Percentiles rank a stretch among this genome's conserved stretches.
Evolutionary conservation across 2,113 vertebrate genomes (phyloP).

Genomic region (Acrocephalus kingi): DNA sequence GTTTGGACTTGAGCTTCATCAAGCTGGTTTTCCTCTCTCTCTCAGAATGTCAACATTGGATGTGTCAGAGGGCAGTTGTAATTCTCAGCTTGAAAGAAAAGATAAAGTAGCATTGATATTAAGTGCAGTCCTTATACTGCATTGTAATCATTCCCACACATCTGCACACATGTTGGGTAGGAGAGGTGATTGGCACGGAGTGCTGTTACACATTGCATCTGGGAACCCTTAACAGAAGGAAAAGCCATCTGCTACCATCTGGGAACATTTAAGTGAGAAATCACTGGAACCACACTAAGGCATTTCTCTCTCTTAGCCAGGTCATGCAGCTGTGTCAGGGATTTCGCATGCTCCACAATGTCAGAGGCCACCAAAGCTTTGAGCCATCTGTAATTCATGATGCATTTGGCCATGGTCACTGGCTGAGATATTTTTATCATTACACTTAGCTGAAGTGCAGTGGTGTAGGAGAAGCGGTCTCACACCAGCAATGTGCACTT

Average conservation of each 20-base stretch:
- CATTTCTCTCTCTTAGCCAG: not conserved
- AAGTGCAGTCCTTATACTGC: not conserved
- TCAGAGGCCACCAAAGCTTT: slow-evolving; percentile 8
- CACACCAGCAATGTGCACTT: not conserved
- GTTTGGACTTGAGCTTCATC: not conserved
- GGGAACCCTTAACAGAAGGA: slow-evolving; percentile 24
- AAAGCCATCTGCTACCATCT: not conserved
- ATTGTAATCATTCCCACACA: not conserved
- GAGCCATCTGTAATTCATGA: not conserved
- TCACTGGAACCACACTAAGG: not conserved
- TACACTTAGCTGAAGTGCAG: not conserved
- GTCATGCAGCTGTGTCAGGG: not conserved
- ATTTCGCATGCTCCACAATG: not conserved
- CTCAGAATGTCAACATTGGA: not conserved
- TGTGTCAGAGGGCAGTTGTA: slow-evolving; percentile 10
- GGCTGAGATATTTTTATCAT: not conserved
- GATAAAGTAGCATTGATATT: not conserved
- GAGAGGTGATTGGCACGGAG: not conserved
- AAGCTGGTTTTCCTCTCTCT: slow-evolving; percentile 2
- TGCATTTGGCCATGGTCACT: not conserved
- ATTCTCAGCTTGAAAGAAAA: not conserved
- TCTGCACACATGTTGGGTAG: not conserved
- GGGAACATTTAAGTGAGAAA: slow-evolving; percentile 6
- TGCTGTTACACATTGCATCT: not conserved
- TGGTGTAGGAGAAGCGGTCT: not conserved